Base-by-base conservation (phyloP, 2,888 invertebrate genomes). In the Pachliopta kotzebuea region DNA sequence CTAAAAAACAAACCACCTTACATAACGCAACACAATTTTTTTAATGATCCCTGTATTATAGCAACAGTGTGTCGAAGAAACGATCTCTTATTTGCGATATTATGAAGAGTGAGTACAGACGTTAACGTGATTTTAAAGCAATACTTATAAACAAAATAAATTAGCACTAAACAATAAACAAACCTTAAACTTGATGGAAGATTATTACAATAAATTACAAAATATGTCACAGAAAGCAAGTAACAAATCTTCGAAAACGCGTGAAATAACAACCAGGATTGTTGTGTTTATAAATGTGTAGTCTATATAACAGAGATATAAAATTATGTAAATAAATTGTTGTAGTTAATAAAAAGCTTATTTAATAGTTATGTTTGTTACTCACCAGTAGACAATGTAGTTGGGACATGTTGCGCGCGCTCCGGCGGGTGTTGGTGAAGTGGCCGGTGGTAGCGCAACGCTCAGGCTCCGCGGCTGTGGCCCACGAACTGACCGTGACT, bases 401-500 rank as follows among this genome's bases (percentile, higher is more conserved):
- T 69, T 65, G 67, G 77, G 81, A 78, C 87, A 87, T 88, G 87
- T 83, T 86, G 87, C 76, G 78, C 76, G 80, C 85, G 76, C 78
- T 74, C 71, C 83, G 85, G 81, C 86, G 89, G 85, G 76, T 83
- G 85, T 80, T 83, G 71, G 77, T 78, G 68, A 83, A 88, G 85
- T 86, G 86, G 78, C 23, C 77, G 78, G 77, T 72, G 76, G 50
- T 50, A 76, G 77, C 77, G 75, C 71, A 79, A 85, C 86, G 86
- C 83, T 71, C 72, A 83, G 83, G 83, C 84, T 77, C 76, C 76
- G 76, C 74, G 74, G 74, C 71, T 71, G 72, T 71, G 69, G 62
- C 73, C 83, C 76, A 70, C 69, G 79, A 81, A 73, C 75, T 76
- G 73, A 69, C 75, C 76, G 62, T 76, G 75, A 76, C 83, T 76